Evolutionary conservation across 2,113 vertebrate genomes (phyloP).

Genomic region (Planiliza haematocheilus): DNA sequence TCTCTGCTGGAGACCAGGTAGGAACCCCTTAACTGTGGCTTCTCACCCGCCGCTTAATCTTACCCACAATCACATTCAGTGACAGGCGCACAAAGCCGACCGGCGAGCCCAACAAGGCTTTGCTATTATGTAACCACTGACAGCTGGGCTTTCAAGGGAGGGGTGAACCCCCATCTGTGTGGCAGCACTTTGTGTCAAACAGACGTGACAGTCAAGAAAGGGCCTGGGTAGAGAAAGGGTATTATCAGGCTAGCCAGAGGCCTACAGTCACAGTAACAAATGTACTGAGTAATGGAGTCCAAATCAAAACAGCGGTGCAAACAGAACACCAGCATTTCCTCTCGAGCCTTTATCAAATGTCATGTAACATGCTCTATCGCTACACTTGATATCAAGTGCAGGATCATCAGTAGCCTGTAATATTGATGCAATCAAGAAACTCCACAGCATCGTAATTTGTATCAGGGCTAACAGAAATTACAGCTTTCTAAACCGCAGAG

Average conservation of each 20-base stretch:
- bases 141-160: slow-evolving; percentile 83
- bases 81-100: slow-evolving; percentile 83
- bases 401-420: not conserved
- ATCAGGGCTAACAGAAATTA: not conserved
- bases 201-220: slow-evolving; percentile 78
- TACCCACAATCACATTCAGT: slow-evolving; percentile 80
- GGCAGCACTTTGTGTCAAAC: slow-evolving; percentile 82
- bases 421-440: not conserved
- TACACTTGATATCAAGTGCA: slow-evolving; percentile 29
- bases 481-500: not conserved
- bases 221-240: slow-evolving; percentile 58
- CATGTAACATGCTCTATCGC: slow-evolving; percentile 10
- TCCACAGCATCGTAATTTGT: not conserved
- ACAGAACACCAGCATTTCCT: slow-evolving; percentile 41
- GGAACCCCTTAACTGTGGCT: slow-evolving; percentile 77
- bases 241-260: slow-evolving; percentile 63
- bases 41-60: slow-evolving; percentile 83
- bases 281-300: slow-evolving; percentile 38
- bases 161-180: slow-evolving; percentile 77
- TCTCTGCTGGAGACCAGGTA: slow-evolving; percentile 81
- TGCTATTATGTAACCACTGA: slow-evolving; percentile 85
- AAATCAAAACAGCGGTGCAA: slow-evolving; percentile 50
- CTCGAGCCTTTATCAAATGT: slow-evolving; percentile 40
- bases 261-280: slow-evolving; percentile 28
- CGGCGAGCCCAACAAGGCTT: slow-evolving; percentile 79